Conservation (phyloP, 2,888 invertebrate species). For the Noctua comes region DNA sequence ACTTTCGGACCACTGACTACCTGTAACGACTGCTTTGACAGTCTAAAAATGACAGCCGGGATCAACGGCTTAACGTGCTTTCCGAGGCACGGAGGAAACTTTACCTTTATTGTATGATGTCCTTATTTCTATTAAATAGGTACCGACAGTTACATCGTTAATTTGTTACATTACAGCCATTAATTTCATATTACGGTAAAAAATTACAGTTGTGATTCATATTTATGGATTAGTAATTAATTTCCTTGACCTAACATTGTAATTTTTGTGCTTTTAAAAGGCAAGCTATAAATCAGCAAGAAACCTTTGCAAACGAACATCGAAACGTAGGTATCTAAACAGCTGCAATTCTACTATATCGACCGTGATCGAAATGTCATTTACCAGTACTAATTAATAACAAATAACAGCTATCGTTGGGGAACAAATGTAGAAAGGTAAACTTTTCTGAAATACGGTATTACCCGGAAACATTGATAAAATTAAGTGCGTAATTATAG, state of each 20-base stretch:
- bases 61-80: too few relatives aligned
- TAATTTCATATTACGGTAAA: neutral
- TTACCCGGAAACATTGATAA: slow-evolving; percentile 1
- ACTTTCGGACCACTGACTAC: too few relatives aligned
- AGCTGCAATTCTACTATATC: neutral
- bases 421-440: neutral
- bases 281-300: slow-evolving; percentile 2
- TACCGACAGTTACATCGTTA: too few relatives aligned
- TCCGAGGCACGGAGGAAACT: too few relatives aligned
- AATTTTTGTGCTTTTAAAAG: neutral
- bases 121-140: too few relatives aligned
- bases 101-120: too few relatives aligned
- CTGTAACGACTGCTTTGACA: neutral
- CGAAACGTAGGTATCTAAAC: neutral
- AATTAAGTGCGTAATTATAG: slow-evolving; percentile 5
- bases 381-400: neutral
- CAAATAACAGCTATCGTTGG: neutral
- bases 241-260: neutral
- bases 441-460: neutral
- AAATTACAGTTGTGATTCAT: neutral
- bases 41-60: too few relatives aligned
- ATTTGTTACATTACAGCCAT: neutral
- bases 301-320: slow-evolving; percentile 1
- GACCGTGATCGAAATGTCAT: neutral
- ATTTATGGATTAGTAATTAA: neutral